Percentiles rank a stretch among this genome's conserved stretches.
These are phyloP conservation scores for Mus spicilegus DNA, from an alignment of 2,113 vertebrate genomes.

Conservation along the genomic window DNA sequence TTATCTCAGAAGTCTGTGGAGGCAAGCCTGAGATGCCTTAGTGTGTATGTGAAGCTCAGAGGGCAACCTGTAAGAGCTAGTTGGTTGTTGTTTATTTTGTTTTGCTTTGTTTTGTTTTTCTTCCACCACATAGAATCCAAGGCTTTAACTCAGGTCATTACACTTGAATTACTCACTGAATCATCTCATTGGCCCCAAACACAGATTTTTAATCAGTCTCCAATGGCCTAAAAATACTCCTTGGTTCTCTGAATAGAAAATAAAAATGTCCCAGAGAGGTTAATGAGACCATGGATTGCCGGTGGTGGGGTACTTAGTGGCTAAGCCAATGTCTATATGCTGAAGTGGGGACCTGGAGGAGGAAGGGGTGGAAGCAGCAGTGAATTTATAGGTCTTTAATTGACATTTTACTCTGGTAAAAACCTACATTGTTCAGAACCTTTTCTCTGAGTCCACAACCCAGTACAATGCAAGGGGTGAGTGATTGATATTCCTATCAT, in stretches of 20 bases:
- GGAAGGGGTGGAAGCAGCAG: accelerated
- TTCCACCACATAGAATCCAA: neutral
- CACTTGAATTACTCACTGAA: neutral
- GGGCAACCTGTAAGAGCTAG: neutral
- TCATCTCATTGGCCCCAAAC: neutral
- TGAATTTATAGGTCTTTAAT: neutral
- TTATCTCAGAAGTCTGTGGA: no score
- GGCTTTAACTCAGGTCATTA: neutral
- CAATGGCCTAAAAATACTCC: neutral
- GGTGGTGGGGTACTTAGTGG: neutral
- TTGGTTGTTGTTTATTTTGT: neutral
- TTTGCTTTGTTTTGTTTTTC: neutral
- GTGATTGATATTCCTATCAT: neutral
- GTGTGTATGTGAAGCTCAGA: neutral
- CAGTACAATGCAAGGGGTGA: neutral
- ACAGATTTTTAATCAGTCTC: neutral
- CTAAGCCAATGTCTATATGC: neutral
- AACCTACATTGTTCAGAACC: neutral
- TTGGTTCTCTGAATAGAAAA: constrained; percentile 8
- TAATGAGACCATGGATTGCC: neutral
- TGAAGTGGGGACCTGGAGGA: neutral
- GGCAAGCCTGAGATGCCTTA: neutral
- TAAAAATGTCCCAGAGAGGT: neutral
- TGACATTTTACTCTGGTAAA: neutral
- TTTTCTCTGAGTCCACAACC: neutral